Percentiles rank a stretch among this genome's conserved stretches.
These are phyloP conservation scores for Marronus borbonicus DNA, from an alignment of 2,888 invertebrate species.

Conservation along the genomic window DNA sequence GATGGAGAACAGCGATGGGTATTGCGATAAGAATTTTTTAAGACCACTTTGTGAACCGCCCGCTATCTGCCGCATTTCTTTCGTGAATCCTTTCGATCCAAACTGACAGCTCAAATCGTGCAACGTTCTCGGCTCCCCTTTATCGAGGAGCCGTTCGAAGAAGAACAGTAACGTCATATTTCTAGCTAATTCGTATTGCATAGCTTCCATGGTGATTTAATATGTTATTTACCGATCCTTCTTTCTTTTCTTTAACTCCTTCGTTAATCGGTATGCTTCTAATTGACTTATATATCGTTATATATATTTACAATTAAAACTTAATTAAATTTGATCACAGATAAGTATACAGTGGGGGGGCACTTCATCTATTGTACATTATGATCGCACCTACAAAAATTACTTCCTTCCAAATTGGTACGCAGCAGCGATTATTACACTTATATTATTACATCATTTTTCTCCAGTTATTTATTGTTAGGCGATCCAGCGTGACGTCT, in stretches of 20 bases:
- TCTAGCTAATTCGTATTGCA: conserved; percentile 94
- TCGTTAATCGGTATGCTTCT: conserved; percentile 34
- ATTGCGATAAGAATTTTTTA: conserved; percentile 96
- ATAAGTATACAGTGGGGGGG: conserved; percentile 38
- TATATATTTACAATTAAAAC: conserved; percentile 45
- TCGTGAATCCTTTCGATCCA: conserved; percentile 98
- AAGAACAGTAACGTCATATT: conserved; percentile 98
- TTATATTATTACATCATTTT: conserved; percentile 40
- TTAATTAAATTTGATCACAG: conserved; percentile 50
- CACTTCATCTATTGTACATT: conserved; percentile 41
- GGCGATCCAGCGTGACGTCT: conserved; percentile 42
- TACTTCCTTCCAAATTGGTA: conserved; percentile 12
- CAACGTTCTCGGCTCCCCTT: conserved; percentile 94
- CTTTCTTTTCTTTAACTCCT: not conserved
- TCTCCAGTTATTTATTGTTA: conserved; percentile 34
- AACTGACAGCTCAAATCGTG: conserved; percentile 99
- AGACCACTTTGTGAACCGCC: conserved; percentile 97
- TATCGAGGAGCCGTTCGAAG: conserved; percentile 97
- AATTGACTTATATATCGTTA: conserved; percentile 43
- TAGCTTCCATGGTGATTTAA: conserved; percentile 82
- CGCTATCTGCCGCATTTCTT: conserved; percentile 97
- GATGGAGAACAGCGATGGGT: conserved; percentile 96
- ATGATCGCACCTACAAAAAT: conserved; percentile 38
- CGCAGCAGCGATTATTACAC: conserved; percentile 27
- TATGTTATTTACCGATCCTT: not conserved